These are phyloP conservation scores for Pinctada fucata DNA, from an alignment of 2,888 invertebrate genomes.

Conservation along the genomic window DNA sequence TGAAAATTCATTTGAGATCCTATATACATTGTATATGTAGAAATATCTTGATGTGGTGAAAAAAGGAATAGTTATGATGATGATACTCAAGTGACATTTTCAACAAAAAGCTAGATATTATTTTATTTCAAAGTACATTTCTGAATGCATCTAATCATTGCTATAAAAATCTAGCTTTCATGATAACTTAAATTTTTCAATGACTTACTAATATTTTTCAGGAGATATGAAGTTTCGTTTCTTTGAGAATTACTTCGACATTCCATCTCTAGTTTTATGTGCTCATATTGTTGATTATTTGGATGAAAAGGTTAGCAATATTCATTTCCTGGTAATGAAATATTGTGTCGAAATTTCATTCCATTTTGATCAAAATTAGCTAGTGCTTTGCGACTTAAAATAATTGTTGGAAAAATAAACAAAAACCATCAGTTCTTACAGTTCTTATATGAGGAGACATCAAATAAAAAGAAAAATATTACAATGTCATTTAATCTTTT, in stretches of 20 bases:
- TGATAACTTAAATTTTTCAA: not conserved
- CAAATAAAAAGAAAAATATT: too few relatives aligned
- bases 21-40: not conserved
- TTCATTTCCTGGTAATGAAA: too few relatives aligned
- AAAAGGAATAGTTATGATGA: not conserved
- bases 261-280: constrained; percentile 82
- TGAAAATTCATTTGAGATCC: too few relatives aligned
- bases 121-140: too few relatives aligned
- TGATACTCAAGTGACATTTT: too few relatives aligned
- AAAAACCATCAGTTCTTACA: too few relatives aligned
- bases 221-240: constrained; percentile 79
- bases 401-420: too few relatives aligned
- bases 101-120: too few relatives aligned
- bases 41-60: not conserved
- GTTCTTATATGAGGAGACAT: too few relatives aligned
- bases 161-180: not conserved
- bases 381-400: too few relatives aligned
- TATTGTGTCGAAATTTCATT: not conserved
- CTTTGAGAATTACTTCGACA: constrained; percentile 86
- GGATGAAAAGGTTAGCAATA: constrained; percentile 77
- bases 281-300: constrained; percentile 83
- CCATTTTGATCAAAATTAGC: not conserved
- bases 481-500: too few relatives aligned
- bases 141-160: too few relatives aligned
- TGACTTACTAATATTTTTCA: constrained; percentile 20